Evolutionary conservation across 2,888 invertebrate species (phyloP), one percentile per base, ranked within the genome.

Genomic region (Ectemnius continuus): DNA sequence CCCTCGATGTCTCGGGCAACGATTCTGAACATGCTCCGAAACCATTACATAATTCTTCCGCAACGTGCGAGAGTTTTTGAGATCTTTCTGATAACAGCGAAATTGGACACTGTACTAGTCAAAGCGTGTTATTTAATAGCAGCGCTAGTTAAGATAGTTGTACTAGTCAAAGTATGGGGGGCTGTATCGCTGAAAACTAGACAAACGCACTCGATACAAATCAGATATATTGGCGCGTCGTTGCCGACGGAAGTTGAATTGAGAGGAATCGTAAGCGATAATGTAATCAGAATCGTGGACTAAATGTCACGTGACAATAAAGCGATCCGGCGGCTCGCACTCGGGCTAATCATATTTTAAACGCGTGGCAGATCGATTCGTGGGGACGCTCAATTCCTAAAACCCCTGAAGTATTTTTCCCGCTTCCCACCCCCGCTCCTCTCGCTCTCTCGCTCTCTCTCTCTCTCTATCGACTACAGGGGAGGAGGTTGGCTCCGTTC

Each of bases 21-120:
- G 8, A 36, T 36, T 36, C 11, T 8, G 36, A 36, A 36, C 36
- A 36, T 36, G 8, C 36, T 46, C 67, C 60, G 61, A 75, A 67
- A 69, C 52, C 73, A 73, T 82, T 83, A 73, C 70, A 75, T 83
- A 82, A 82, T 80, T 84, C 59, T 59, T 75, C 64, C 60, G 59
- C 62, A 81, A 79, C 60, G 26, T n/a, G 52, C 23, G 47, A 23
- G 46, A 68, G 11, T 11, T 36, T 36, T 36, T 36, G 1, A 8
- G 36, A 36, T 11, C 36, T 6, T 36, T 36, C 11, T 11, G 36
- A 36, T 36, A 36, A 36, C 11, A 6, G 5, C 11, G 36, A 36
- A 36, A 36, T 8, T 36, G 8, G 11, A 36, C 36, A 8, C 36
- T 36, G 1, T 11, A 36, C 36, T 36, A 36, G 23, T 23, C 3